phyloP scores from a whole-genome alignment of 2,113 vertebrate species.

The Erinaceus europaeus region DNA sequence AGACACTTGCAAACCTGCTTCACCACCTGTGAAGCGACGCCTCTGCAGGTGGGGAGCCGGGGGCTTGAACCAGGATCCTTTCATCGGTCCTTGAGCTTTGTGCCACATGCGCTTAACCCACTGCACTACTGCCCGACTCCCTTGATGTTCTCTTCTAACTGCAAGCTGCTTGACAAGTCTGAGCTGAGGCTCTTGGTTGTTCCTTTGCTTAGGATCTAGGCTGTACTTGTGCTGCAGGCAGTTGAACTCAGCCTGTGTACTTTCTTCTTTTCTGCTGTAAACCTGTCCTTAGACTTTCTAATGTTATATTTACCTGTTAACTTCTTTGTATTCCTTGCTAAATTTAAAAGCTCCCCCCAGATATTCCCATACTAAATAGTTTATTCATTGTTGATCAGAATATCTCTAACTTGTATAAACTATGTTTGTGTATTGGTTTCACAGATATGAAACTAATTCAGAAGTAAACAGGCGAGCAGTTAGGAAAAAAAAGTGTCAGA shows the following conservation, averaged over 20 bases:
- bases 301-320: not conserved
- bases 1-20: no score
- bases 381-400: constrained; percentile 12
- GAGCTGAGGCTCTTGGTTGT: no score
- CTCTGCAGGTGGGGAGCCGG: no score
- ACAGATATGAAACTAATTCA: not conserved
- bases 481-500: not conserved
- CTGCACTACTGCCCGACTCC: no score
- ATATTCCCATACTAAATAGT: not conserved
- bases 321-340: not conserved
- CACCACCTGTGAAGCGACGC: no score
- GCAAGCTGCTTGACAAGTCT: no score
- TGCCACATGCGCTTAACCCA: no score
- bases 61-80: no score
- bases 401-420: constrained; percentile 9
- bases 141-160: no score
- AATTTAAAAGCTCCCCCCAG: not conserved
- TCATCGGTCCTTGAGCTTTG: no score
- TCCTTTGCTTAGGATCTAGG: not conserved
- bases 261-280: not conserved
- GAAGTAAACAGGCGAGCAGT: constrained; percentile 14
- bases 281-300: not conserved
- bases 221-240: not conserved
- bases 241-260: not conserved
- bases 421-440: not conserved